Conservation (phyloP, 2,113 vertebrate genomes). For the Equus quagga region DNA sequence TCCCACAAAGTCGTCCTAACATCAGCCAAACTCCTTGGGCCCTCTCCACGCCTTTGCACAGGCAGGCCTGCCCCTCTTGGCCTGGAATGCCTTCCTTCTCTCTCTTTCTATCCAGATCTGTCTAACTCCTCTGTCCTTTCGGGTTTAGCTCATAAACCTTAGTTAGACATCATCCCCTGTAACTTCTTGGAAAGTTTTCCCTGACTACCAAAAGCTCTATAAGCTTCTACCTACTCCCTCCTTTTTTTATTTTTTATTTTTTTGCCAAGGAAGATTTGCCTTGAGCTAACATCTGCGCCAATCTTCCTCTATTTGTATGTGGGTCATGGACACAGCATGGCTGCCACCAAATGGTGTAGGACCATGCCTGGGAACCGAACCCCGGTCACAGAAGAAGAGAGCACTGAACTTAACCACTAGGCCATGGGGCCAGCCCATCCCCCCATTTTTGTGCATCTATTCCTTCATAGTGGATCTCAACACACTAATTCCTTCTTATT, state of each 20-base stretch:
- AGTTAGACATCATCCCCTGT: neutral
- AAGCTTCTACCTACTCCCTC: fast-evolving
- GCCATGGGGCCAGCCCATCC: too few species aligned
- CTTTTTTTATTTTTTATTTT: neutral
- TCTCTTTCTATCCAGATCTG: neutral
- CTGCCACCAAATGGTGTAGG: too few species aligned
- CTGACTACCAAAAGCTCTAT: neutral
- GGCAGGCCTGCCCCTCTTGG: neutral
- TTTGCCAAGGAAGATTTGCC: too few species aligned
- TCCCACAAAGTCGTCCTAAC: neutral
- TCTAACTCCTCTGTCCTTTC: neutral
- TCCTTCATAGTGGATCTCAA: neutral
- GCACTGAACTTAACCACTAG: too few species aligned
- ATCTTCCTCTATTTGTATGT: too few species aligned
- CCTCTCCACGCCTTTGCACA: neutral
- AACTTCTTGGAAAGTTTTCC: neutral
- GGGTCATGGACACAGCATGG: too few species aligned
- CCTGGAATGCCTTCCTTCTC: neutral
- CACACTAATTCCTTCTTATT: neutral
- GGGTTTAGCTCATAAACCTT: neutral
- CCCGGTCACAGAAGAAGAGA: too few species aligned
- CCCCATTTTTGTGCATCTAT: neutral
- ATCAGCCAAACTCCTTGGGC: fast-evolving
- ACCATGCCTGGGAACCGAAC: too few species aligned
- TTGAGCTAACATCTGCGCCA: too few species aligned